phyloP scores from a whole-genome alignment of 2,113 vertebrate species.

The Myrmecobius fasciatus region DNA sequence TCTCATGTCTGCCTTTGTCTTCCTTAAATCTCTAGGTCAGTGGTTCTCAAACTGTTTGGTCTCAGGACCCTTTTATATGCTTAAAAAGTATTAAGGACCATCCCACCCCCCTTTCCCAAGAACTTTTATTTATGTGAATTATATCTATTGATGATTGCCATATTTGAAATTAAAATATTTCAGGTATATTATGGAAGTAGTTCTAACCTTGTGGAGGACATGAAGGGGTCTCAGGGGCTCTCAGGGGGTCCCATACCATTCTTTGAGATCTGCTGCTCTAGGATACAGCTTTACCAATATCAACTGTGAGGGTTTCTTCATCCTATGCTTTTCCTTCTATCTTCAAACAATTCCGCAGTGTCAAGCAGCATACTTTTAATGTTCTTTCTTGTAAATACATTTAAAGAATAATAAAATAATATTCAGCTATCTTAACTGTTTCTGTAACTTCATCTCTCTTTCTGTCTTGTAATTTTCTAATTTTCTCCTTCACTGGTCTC shows the following conservation, averaged over 20 bases:
- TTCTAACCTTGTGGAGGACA: not conserved
- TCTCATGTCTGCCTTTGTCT: constrained; percentile 30
- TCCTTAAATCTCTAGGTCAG: constrained; percentile 34
- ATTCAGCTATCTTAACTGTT: constrained; percentile 53
- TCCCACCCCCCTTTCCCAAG: not conserved
- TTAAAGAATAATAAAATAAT: constrained; percentile 73
- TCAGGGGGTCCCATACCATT: not conserved
- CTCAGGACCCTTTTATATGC: not conserved
- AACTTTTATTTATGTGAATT: not conserved
- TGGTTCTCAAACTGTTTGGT: not conserved
- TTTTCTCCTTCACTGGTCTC: constrained; percentile 77
- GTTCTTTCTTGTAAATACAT: constrained; percentile 59
- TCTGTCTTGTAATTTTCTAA: constrained; percentile 78
- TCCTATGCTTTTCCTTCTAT: constrained; percentile 38
- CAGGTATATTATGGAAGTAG: not conserved
- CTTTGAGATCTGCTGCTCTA: not conserved
- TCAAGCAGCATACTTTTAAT: constrained; percentile 49
- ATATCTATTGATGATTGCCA: not conserved
- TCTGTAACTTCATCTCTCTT: constrained; percentile 68
- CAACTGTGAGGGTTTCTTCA: constrained; percentile 39
- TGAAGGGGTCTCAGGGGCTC: not conserved
- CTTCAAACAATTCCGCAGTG: constrained; percentile 45
- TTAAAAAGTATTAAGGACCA: not conserved
- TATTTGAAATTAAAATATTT: not conserved
- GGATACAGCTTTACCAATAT: constrained; percentile 4